Evolutionary conservation across 2,113 vertebrate genomes (phyloP).

Genomic region (Protobothrops mucrosquamatus): DNA sequence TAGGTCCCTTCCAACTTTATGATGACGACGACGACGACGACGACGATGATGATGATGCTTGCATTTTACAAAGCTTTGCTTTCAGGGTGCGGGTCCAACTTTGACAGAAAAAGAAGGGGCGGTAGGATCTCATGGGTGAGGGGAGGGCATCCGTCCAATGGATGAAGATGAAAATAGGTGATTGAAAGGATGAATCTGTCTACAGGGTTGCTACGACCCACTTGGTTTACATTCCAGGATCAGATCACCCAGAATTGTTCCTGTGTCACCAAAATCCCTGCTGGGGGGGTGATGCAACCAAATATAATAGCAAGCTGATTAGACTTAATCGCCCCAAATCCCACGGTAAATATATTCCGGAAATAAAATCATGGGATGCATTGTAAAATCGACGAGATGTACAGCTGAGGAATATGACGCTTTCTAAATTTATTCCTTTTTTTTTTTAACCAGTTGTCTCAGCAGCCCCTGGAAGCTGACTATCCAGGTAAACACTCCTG

Average conservation of each 20-base stretch:
- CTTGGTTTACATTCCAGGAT: background rate
- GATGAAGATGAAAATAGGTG: background rate
- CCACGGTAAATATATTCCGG: background rate
- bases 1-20: too few relatives aligned
- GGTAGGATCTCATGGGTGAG: background rate
- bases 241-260: background rate
- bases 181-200: background rate
- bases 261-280: background rate
- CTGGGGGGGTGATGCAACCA: background rate
- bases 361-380: background rate
- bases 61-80: background rate
- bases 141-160: background rate
- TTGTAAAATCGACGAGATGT: background rate
- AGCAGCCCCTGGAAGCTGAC: background rate
- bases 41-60: too few relatives aligned
- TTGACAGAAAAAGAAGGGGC: background rate
- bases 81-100: background rate
- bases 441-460: background rate
- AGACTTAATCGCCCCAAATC: background rate
- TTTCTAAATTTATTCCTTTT: background rate
- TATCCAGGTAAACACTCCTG: background rate
- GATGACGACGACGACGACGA: background rate
- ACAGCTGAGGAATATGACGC: background rate
- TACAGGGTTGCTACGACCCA: too few relatives aligned
- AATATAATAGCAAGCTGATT: background rate